A percentile compares a stretch with the other conserved stretches of the same genome.
These are phyloP conservation scores for Psittacula echo DNA, from an alignment of 2,797 vertebrate species.

Conservation along the genomic window DNA sequence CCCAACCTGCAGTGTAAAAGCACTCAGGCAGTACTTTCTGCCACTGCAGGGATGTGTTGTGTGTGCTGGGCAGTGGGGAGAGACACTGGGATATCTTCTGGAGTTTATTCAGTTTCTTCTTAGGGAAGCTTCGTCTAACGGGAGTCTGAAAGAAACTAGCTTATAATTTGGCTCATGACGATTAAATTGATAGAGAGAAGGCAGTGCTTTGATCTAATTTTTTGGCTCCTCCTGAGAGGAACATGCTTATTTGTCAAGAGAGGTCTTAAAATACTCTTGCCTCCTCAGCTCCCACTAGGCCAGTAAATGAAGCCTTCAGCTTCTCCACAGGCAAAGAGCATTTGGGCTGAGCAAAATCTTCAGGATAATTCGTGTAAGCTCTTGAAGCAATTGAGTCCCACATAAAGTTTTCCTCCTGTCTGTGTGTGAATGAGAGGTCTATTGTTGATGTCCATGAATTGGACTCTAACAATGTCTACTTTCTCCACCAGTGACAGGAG, in stretches of 20 bases:
- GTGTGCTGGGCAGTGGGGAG: not conserved
- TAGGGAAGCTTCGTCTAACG: not conserved
- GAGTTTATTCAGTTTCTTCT: not conserved
- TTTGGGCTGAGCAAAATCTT: not conserved
- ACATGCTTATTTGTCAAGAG: not conserved
- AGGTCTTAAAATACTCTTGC: not conserved
- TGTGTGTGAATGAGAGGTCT: not conserved
- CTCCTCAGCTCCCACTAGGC: not conserved
- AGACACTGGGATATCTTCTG: not conserved
- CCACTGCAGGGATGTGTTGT: not conserved
- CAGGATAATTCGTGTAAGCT: not conserved
- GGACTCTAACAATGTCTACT: rapidly evolving
- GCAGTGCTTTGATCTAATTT: not conserved
- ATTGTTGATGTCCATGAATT: not conserved
- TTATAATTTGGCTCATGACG: not conserved
- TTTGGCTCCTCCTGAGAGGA: not conserved
- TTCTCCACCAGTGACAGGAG: not conserved
- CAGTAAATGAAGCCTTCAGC: not conserved
- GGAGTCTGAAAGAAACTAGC: not conserved
- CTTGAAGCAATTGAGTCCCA: not conserved
- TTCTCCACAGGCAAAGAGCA: not conserved
- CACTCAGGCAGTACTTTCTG: rapidly evolving
- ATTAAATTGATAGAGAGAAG: not conserved
- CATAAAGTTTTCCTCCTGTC: not conserved
- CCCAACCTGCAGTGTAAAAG: not conserved